Evolutionary conservation across 37 sponge, comb jelly and placozoan species (phyloP), one percentile per base, ranked within the genome.

Genomic region (Aplysina aerophoba): DNA sequence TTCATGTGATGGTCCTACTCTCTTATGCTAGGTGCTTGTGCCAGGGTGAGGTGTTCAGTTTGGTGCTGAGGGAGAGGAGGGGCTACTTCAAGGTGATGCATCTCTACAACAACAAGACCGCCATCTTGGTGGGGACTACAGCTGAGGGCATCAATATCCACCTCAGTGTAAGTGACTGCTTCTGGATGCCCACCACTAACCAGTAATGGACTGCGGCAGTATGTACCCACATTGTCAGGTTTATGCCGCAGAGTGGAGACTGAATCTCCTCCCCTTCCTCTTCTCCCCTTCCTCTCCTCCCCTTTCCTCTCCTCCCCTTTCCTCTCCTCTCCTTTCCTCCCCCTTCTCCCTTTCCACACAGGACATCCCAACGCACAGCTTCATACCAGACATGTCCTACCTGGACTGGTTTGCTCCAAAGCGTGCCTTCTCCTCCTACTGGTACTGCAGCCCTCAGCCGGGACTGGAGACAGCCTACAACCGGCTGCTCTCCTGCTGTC

Each of bases 401-500:
- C 25, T 75, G 54, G 21, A 39, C 21, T 17, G 38, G 53, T 75
- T 75, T 75, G 54, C 44, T 22, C 15, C 35, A 41, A 53, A 56
- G 0, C 34, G 21, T 28, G 36, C 62, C 17, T 31, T 81, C 30
- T 34, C 77, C 33, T 33, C 36, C 37, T 87, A 81, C 84, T 93
- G 86, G 64, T 60, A 83, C 19, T 30, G 41, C 22, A 35, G 68
- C 27, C 61, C 25, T 11, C 93, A 90, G 17, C 81, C 89, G 4
- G 93, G 93, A 38, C 87, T 93, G 50, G 78, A 72, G 38, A 38
- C 68, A n/a, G 34, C 65, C 66, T 81, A 79, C 39, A 30, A 86
- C 59, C 44, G 44, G 28, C 85, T 93, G 31, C 86, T 93, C 75
- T 60, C 81, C 21, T 81, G 77, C 73, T 89, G 38, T 66, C 31